Evolutionary conservation across 2,113 vertebrate species (phyloP).

Genomic region (Protobothrops mucrosquamatus): DNA sequence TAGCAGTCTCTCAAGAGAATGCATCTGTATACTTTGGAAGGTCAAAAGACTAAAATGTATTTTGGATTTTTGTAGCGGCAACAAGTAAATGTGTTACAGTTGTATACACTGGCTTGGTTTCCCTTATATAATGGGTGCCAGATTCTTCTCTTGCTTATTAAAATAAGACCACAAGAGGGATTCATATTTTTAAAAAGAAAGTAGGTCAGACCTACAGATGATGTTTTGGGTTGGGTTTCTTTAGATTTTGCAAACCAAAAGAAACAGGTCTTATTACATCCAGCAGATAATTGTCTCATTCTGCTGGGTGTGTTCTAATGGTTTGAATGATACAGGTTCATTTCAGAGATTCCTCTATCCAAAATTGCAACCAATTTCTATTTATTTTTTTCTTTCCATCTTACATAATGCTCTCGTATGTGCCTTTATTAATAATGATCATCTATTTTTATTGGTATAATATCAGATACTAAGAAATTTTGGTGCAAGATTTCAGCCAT

Average conservation of each 20-base stretch:
- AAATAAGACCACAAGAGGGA: slow-evolving; percentile 55
- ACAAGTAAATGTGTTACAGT: slow-evolving; percentile 45
- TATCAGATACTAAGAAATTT: background rate
- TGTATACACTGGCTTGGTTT: slow-evolving; percentile 49
- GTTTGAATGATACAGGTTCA: slow-evolving; percentile 46
- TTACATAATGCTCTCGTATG: slow-evolving; percentile 26
- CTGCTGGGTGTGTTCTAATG: slow-evolving; percentile 53
- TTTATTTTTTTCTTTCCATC: slow-evolving; percentile 27
- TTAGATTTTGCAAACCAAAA: slow-evolving; percentile 40
- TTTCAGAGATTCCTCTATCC: slow-evolving; percentile 51
- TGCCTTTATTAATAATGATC: background rate
- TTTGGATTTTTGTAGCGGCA: slow-evolving; percentile 46
- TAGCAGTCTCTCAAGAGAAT: background rate
- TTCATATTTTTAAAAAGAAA: slow-evolving; percentile 55
- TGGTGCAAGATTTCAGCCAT: background rate
- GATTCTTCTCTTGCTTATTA: slow-evolving; percentile 56
- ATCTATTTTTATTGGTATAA: background rate
- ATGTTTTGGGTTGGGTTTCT: slow-evolving; percentile 53
- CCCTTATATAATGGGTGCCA: slow-evolving; percentile 58
- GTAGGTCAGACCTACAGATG: slow-evolving; percentile 56
- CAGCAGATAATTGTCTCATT: slow-evolving; percentile 57
- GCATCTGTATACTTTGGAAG: background rate
- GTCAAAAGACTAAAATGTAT: slow-evolving; percentile 23
- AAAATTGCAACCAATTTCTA: slow-evolving; percentile 30
- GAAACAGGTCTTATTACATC: slow-evolving; percentile 37